phyloP scores from a whole-genome alignment of 2,797 vertebrate genomes.

The Spatula clypeata region DNA sequence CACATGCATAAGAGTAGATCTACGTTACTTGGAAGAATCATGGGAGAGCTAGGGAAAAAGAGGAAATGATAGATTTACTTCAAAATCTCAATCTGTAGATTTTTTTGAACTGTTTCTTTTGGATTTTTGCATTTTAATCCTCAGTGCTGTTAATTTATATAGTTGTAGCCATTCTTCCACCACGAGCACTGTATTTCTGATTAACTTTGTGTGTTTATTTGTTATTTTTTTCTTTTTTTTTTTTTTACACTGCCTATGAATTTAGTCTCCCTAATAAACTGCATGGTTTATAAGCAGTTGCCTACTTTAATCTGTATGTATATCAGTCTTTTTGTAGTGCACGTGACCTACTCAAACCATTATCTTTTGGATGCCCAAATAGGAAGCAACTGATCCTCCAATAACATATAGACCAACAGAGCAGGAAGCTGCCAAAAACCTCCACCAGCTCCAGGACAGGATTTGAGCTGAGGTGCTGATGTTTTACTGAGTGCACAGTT shows the following conservation, averaged over 20 bases:
- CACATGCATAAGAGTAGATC: slow-evolving; percentile 77
- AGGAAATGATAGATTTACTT: slow-evolving; percentile 70
- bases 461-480: background rate
- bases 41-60: slow-evolving; percentile 76
- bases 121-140: slow-evolving; percentile 43
- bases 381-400: background rate
- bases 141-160: slow-evolving; percentile 5
- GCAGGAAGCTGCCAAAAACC: background rate
- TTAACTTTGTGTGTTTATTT: background rate
- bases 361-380: background rate
- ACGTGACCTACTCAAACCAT: background rate
- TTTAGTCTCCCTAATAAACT: slow-evolving; percentile 38
- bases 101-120: slow-evolving; percentile 19
- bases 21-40: slow-evolving; percentile 71
- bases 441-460: background rate
- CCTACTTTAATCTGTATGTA: background rate
- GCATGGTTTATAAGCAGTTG: slow-evolving; percentile 62
- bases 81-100: background rate
- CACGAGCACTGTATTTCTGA: background rate
- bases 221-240: background rate
- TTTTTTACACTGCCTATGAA: background rate
- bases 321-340: background rate
- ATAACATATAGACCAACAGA: background rate
- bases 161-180: too few relatives aligned
- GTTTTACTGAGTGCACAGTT: background rate